phyloP scores from a whole-genome alignment of 2,797 vertebrate species.

The Rousettus madagascariensis region DNA sequence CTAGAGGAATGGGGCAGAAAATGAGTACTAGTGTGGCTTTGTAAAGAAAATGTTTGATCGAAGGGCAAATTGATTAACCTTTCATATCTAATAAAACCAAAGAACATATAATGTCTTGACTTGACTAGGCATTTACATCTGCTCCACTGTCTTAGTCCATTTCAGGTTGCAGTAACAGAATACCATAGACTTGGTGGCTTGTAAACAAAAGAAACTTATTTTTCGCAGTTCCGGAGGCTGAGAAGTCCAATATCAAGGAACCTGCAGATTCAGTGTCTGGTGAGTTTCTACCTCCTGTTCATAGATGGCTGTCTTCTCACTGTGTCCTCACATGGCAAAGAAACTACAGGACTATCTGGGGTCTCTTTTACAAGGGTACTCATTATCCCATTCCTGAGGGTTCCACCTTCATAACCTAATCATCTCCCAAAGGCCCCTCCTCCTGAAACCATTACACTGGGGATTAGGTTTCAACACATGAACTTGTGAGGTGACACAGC shows the following conservation, averaged over 20 bases:
- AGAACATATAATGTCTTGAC: not conserved
- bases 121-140: not conserved
- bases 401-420: not conserved
- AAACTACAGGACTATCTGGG: not conserved
- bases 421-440: not conserved
- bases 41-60: not conserved
- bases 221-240: not conserved
- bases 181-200: not conserved
- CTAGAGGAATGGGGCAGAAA: not conserved
- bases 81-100: not conserved
- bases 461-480: not conserved
- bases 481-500: not conserved
- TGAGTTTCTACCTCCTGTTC: not conserved
- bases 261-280: not conserved
- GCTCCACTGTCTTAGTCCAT: not conserved
- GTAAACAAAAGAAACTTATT: not conserved
- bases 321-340: not conserved
- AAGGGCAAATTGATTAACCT: not conserved
- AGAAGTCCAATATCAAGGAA: not conserved
- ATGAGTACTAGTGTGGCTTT: not conserved
- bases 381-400: not conserved
- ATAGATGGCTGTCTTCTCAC: not conserved
- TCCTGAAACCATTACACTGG: not conserved
- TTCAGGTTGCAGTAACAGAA: not conserved
- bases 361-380: not conserved